These are phyloP conservation scores for Rhynchophorus ferrugineus DNA, from an alignment of 1,140 invertebrate species.

Conservation along the genomic window DNA sequence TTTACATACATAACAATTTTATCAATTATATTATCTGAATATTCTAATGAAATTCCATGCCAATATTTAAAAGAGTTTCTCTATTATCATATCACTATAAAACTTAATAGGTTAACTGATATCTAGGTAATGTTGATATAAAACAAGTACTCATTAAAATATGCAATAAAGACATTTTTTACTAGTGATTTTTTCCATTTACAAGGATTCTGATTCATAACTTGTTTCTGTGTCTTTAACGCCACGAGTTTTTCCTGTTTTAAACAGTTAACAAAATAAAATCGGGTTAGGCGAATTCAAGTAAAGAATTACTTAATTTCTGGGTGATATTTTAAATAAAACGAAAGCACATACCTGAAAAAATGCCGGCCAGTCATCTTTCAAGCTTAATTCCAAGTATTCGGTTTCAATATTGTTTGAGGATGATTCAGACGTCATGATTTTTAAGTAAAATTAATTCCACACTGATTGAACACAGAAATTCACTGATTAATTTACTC, in stretches of 20 bases:
- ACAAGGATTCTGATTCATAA: conserved; percentile 10
- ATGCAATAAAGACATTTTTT: conserved; percentile 6
- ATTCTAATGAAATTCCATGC: too few relatives aligned
- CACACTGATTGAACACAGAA: too few relatives aligned
- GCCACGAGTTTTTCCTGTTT: conserved; percentile 1
- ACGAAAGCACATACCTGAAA: conserved; percentile 53
- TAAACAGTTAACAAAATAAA: background rate
- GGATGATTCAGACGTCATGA: conserved; percentile 30
- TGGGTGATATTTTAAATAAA: conserved; percentile 1
- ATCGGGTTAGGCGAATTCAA: conserved; percentile 5
- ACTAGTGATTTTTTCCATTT: conserved; percentile 7
- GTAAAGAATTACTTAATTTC: conserved; percentile 3
- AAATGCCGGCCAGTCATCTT: conserved; percentile 53
- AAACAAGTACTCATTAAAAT: background rate
- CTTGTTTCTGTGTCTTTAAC: background rate
- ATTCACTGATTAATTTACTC: conserved; percentile 15
- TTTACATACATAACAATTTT: too few relatives aligned
- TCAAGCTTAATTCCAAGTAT: conserved; percentile 56
- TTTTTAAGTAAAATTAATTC: conserved; percentile 2
- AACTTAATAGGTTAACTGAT: background rate
- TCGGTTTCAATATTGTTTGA: conserved; percentile 57
- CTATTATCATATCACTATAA: too few relatives aligned
- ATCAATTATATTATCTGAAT: too few relatives aligned
- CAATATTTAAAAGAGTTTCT: background rate
- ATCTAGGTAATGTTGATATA: background rate